phyloP scores from a whole-genome alignment of 2,113 vertebrate genomes.

The Ciconia stormi region DNA sequence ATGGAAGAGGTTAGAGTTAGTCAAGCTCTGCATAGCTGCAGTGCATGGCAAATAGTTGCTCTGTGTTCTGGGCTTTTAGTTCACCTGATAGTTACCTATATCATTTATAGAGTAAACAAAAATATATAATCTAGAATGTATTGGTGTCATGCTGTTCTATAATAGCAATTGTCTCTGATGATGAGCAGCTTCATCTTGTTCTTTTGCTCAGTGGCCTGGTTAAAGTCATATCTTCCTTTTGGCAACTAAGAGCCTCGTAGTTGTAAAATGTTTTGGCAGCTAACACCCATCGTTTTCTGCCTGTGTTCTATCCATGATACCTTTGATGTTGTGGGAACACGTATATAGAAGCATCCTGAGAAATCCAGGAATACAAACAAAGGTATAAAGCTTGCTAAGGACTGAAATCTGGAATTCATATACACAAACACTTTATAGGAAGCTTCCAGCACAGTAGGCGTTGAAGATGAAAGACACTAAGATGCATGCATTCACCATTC shows the following conservation, averaged over 20 bases:
- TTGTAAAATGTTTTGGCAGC: slow-evolving; percentile 33
- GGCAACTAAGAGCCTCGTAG: neutral
- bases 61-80: neutral
- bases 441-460: neutral
- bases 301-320: slow-evolving; percentile 2
- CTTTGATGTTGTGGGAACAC: slow-evolving; percentile 63
- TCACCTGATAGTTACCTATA: neutral
- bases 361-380: neutral
- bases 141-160: neutral
- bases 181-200: neutral
- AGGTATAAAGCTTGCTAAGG: neutral
- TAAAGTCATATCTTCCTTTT: neutral
- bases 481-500: neutral
- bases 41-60: neutral
- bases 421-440: neutral
- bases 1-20: neutral
- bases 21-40: neutral
- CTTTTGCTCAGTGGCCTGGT: neutral
- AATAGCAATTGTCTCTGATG: neutral
- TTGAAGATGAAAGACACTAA: slow-evolving; percentile 2
- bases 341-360: neutral
- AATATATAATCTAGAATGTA: neutral
- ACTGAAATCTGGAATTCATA: slow-evolving; percentile 24
- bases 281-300: slow-evolving; percentile 45
- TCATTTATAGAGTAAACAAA: neutral